A percentile compares a stretch with the other conserved stretches of the same genome.
Evolutionary conservation across 2,113 vertebrate genomes (phyloP).

Genomic region (Calonectris borealis): DNA sequence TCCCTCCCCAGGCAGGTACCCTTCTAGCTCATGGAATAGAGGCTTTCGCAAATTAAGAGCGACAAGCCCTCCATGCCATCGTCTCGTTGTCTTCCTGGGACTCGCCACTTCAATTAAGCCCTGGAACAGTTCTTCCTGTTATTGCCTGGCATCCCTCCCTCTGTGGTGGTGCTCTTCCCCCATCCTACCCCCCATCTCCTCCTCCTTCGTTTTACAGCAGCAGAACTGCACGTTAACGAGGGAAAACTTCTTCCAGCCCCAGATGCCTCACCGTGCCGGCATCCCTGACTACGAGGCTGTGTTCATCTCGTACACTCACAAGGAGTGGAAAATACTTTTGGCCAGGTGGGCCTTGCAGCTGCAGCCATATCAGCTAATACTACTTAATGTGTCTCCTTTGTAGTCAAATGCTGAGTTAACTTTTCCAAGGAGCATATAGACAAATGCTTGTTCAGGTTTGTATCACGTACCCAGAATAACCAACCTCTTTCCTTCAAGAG

Average conservation of each 20-base stretch:
- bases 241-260: background rate
- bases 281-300: fast-evolving
- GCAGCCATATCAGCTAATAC: background rate
- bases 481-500: background rate
- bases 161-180: background rate
- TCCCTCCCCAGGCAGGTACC: background rate
- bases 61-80: background rate
- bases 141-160: background rate
- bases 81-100: fast-evolving
- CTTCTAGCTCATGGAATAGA: background rate
- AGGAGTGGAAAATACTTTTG: background rate
- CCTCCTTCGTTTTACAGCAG: background rate
- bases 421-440: background rate
- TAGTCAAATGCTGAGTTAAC: background rate
- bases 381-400: background rate
- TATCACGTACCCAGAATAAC: background rate
- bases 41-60: background rate
- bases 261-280: background rate
- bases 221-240: background rate
- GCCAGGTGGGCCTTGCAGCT: background rate
- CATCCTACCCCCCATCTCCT: background rate
- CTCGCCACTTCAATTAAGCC: background rate
- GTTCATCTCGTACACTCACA: background rate
- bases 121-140: background rate
- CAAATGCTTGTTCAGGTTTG: background rate